A percentile compares a stretch with the other conserved stretches of the same genome.
These are phyloP conservation scores for Dasypolia templi DNA, from an alignment of 2,888 invertebrate species.

Conservation along the genomic window DNA sequence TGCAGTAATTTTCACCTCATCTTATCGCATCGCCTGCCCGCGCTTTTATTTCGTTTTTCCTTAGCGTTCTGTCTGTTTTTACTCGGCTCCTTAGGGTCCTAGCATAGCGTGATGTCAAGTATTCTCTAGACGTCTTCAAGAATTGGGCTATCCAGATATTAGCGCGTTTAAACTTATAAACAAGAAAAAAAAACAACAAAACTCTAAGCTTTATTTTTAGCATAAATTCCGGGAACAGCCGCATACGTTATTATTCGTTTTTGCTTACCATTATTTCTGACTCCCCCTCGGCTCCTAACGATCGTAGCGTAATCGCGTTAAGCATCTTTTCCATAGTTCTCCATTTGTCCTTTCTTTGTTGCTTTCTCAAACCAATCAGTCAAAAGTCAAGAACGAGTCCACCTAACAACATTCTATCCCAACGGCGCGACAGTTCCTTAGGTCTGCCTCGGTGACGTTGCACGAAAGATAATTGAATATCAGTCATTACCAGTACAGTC, in stretches of 20 bases:
- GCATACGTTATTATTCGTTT: too few species aligned
- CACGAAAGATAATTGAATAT: neutral
- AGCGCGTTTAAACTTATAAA: too few species aligned
- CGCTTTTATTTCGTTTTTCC: neutral
- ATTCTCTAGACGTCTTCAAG: neutral
- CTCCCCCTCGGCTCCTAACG: too few species aligned
- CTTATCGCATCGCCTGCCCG: neutral
- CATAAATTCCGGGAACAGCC: too few species aligned
- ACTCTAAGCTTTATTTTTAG: neutral
- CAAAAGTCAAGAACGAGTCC: neutral
- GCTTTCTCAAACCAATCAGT: neutral
- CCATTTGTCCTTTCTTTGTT: neutral
- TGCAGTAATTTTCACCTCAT: neutral
- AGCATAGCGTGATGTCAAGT: neutral
- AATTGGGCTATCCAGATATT: neutral
- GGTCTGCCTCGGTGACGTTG: neutral
- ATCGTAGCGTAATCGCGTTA: too few species aligned
- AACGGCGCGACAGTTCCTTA: neutral
- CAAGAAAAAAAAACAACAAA: neutral
- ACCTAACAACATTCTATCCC: neutral
- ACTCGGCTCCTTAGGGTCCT: neutral
- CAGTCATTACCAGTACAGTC: too few species aligned
- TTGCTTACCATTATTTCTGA: too few species aligned
- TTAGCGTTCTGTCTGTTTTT: neutral
- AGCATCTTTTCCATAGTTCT: neutral